phyloP scores from a whole-genome alignment of 1,140 invertebrate genomes.

The Yoshiicerus persimilis region DNA sequence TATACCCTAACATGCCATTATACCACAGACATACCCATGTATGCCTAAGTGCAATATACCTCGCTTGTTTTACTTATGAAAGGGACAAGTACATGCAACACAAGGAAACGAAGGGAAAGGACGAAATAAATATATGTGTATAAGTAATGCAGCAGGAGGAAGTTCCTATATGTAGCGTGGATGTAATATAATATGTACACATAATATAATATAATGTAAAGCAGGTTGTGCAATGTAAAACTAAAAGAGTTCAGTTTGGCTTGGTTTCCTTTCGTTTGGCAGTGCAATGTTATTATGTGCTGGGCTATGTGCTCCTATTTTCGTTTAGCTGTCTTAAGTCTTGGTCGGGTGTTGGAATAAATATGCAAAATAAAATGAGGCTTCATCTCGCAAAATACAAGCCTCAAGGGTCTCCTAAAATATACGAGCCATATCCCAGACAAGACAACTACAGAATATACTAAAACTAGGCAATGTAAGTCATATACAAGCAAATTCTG shows the following conservation, averaged over 20 bases:
- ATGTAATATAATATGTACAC: neutral
- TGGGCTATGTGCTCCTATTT: neutral
- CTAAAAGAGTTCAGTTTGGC: neutral
- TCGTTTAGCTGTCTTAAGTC: neutral
- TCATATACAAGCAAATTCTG: neutral
- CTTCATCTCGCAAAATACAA: conserved; percentile 40
- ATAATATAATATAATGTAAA: neutral
- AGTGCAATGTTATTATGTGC: neutral
- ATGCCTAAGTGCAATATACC: neutral
- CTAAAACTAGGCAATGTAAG: neutral
- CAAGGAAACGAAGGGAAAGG: neutral
- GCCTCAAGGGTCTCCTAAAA: conserved; percentile 36
- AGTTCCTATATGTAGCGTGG: neutral
- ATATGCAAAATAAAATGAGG: conserved; percentile 31
- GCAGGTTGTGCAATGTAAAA: neutral
- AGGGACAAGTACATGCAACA: neutral
- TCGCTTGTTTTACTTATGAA: no score
- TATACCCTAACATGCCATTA: neutral
- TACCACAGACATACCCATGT: neutral
- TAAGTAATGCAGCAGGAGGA: neutral
- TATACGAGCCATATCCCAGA: conserved; percentile 17
- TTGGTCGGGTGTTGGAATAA: conserved; percentile 19
- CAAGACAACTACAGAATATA: conserved; percentile 1
- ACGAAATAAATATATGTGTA: conserved; percentile 2
- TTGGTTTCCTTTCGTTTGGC: neutral